Percentiles rank a stretch among this genome's conserved stretches.
Evolutionary conservation across 2,888 invertebrate genomes (phyloP).

Genomic region (Meliscaeva auricollis): DNA sequence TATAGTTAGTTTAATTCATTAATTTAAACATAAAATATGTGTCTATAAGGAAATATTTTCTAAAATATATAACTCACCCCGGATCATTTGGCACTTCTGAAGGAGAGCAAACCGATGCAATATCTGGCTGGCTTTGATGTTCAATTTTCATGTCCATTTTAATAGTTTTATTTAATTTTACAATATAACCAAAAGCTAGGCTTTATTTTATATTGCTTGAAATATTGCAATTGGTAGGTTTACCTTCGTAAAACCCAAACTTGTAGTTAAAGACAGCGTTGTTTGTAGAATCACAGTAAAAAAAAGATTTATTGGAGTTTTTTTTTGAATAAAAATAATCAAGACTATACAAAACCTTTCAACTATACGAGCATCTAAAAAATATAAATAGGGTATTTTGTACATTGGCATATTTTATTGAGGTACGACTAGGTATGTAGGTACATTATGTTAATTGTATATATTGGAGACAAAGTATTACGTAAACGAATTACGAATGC

Average conservation of each 20-base stretch:
- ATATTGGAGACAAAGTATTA: conserved; percentile 20
- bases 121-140: conserved; percentile 84
- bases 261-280: neutral
- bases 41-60: too few species aligned
- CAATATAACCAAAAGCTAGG: neutral
- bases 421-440: neutral
- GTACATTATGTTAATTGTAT: neutral
- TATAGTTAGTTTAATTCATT: too few species aligned
- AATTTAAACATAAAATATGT: too few species aligned
- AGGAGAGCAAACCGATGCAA: conserved; percentile 88
- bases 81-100: conserved; percentile 97
- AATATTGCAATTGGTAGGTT: neutral
- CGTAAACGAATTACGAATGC: conserved; percentile 30
- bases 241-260: neutral
- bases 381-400: neutral
- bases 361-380: conserved; percentile 27
- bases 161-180: neutral
- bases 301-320: neutral
- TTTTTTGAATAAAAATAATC: conserved; percentile 14
- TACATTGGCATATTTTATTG: neutral
- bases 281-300: neutral
- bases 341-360: conserved; percentile 18
- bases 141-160: conserved; percentile 83
- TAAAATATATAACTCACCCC: conserved; percentile 86
- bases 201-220: neutral